A percentile compares a stretch with the other conserved stretches of the same genome.
Evolutionary conservation across 2,888 invertebrate genomes (phyloP).

Genomic region (Galeopsomyia nigrocyanea): DNA sequence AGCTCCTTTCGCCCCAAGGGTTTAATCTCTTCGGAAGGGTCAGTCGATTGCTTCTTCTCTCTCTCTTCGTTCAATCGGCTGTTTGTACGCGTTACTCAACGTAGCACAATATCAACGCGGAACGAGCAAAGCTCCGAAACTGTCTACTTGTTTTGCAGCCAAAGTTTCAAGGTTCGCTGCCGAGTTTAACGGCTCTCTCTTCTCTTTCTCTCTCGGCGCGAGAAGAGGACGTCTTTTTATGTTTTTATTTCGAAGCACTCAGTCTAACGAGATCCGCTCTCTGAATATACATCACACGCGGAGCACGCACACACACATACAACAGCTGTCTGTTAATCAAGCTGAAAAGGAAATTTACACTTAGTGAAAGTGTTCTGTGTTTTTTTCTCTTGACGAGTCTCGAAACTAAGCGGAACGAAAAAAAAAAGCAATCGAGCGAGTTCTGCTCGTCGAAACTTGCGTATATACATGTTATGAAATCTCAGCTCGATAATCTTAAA

Average conservation of each 20-base stretch:
- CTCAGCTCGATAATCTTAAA: too few relatives aligned
- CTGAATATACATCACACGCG: slow-evolving; percentile 8
- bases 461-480: too few relatives aligned
- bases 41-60: too few relatives aligned
- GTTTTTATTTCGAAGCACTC: slow-evolving; percentile 3
- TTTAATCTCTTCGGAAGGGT: too few relatives aligned
- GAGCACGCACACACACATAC: not conserved
- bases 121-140: too few relatives aligned
- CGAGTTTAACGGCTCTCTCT: not conserved
- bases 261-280: slow-evolving; percentile 21
- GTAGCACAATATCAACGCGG: too few relatives aligned
- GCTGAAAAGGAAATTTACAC: slow-evolving; percentile 5
- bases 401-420: slow-evolving; percentile 4
- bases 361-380: not conserved
- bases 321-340: slow-evolving; percentile 16
- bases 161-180: slow-evolving; percentile 15
- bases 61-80: too few relatives aligned
- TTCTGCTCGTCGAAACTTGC: too few relatives aligned
- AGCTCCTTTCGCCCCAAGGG: too few relatives aligned
- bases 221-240: not conserved
- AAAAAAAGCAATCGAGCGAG: too few relatives aligned
- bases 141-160: not conserved
- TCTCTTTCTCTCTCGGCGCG: not conserved
- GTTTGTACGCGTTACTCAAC: too few relatives aligned
- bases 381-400: not conserved